These are phyloP conservation scores for Thecocarcelia acutangulata DNA, from an alignment of 2,888 invertebrate species.

Conservation along the genomic window DNA sequence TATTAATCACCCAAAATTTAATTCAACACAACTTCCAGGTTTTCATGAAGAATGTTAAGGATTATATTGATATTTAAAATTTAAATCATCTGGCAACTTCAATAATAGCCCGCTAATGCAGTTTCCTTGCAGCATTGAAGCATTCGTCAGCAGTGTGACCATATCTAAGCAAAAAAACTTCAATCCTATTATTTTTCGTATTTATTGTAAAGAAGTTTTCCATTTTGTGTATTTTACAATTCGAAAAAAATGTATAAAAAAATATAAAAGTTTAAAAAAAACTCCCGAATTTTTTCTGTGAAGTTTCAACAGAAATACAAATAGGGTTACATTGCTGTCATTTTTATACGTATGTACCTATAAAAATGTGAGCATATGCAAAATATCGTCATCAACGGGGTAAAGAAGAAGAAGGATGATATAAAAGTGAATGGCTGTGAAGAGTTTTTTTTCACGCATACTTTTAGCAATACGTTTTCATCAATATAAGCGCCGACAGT, in stretches of 20 bases:
- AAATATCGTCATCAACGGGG: slow-evolving; percentile 7
- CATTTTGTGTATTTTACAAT: too few relatives aligned
- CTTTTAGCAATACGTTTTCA: neutral
- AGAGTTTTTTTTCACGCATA: slow-evolving; percentile 1
- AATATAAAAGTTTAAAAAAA: too few relatives aligned
- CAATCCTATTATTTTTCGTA: too few relatives aligned
- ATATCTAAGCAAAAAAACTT: too few relatives aligned
- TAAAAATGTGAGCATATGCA: slow-evolving; percentile 18
- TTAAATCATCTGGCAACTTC: slow-evolving; percentile 3
- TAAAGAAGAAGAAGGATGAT: neutral
- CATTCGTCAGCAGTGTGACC: neutral
- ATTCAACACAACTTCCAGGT: too few relatives aligned
- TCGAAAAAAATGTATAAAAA: too few relatives aligned
- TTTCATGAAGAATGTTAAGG: too few relatives aligned
- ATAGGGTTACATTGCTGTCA: neutral
- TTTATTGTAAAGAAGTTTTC: too few relatives aligned
- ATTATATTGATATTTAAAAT: too few relatives aligned
- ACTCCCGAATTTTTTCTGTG: too few relatives aligned
- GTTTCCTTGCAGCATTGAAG: too few relatives aligned
- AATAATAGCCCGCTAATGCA: neutral
- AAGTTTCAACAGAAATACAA: neutral
- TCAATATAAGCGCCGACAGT: slow-evolving; percentile 1
- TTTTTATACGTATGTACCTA: neutral
- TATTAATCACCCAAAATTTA: too few relatives aligned
- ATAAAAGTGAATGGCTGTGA: slow-evolving; percentile 34